These are phyloP conservation scores for Leptodactylus fallax DNA, from an alignment of 2,797 vertebrate species.

Conservation along the genomic window DNA sequence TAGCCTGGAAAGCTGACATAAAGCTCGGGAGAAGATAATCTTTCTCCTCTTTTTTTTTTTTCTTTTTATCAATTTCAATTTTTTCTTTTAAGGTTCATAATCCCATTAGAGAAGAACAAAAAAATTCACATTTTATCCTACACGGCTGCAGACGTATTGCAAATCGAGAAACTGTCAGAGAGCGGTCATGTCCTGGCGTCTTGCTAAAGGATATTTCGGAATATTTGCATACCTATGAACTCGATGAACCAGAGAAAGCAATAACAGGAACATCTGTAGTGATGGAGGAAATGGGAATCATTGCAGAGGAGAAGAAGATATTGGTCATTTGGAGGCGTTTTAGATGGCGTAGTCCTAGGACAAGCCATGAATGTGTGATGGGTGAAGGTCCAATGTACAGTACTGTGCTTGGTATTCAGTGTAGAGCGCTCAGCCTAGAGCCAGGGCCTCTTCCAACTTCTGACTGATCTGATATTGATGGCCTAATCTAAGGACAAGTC, in stretches of 20 bases:
- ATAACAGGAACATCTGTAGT: background rate
- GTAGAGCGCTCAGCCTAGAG: too few species aligned
- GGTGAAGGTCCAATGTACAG: too few species aligned
- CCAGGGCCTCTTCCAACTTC: too few species aligned
- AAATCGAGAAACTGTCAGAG: constrained; percentile 7
- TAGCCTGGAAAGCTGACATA: constrained; percentile 44
- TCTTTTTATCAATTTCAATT: constrained; percentile 29
- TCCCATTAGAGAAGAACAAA: constrained; percentile 45
- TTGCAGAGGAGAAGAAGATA: background rate
- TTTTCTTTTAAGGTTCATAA: constrained; percentile 47
- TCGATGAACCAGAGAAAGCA: background rate
- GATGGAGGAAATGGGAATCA: background rate
- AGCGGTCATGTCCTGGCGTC: background rate
- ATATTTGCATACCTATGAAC: constrained; percentile 8
- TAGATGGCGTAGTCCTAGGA: background rate
- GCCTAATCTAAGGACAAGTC: too few species aligned
- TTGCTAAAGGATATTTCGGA: background rate
- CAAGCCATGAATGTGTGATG: background rate
- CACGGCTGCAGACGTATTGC: background rate
- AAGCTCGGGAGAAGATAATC: constrained; percentile 22
- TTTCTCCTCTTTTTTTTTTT: constrained; percentile 26
- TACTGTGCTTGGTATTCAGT: too few species aligned
- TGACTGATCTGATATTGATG: too few species aligned
- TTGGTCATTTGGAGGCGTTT: background rate
- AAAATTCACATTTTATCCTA: background rate